Base-by-base conservation (phyloP, 2,113 vertebrate genomes). In the Bufo bufo region DNA sequence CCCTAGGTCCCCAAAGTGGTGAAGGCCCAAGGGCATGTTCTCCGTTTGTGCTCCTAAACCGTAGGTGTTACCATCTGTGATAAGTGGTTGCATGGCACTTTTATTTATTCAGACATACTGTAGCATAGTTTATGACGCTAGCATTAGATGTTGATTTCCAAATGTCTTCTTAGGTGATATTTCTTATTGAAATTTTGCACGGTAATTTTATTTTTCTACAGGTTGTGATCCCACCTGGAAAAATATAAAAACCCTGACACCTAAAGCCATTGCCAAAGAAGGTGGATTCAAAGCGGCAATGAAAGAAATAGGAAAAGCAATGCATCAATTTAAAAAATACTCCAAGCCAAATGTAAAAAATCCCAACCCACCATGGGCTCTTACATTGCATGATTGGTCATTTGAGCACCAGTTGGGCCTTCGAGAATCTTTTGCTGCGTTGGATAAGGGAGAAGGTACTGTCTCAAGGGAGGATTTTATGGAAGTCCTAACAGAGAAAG, bases 351-450 rank as follows among this genome's bases (percentile, higher is more conserved):
- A 84, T 3, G 89, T 3, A 19, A 78, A 94, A 45, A 89, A 92
- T 9, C 93, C 88, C 4, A 95, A 93, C 75, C 93, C 92, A 0
- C 82, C n/a, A 1, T 98, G 96, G 96, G 94, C 94, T 3, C 84
- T 97, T 75, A 94, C 90, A 65, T 94, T 99, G 3, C 97, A 99
- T 0, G 98, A 99, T 82, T 99, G 98, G 98, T 96, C 97, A 0
- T 0, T 93, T 3, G 97, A 96, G 90, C 92, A 95, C 0, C 92
- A 98, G 92, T 11, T 66, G 0, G 88, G 90, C 13, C 92, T 99
- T 20, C 87, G 87, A 1, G 90, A 94, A 66, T 91, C 90, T 0
- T 94, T 97, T 6, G 90, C 92, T 0, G 89, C 59, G 0, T 17
- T 92, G 0, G 86, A 93, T 33, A 92, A 90, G 4, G 91, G 91